These are phyloP conservation scores for Grallaria varia DNA, from an alignment of 2,113 vertebrate species.

Conservation along the genomic window DNA sequence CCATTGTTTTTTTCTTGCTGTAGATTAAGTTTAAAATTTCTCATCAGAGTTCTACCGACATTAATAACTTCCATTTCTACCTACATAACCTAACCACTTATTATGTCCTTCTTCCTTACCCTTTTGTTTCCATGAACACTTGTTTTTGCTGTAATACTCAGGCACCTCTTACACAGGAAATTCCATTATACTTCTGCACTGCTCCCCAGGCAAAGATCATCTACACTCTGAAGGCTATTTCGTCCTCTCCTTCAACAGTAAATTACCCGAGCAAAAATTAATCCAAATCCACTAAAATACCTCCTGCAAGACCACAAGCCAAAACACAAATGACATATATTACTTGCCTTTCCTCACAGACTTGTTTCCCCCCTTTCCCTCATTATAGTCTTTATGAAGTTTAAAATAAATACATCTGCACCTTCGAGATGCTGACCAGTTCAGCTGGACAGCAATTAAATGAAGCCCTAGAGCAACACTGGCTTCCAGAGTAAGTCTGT, in stretches of 20 bases:
- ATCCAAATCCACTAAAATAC: slow-evolving; percentile 20
- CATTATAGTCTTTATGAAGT: neutral
- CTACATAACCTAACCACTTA: neutral
- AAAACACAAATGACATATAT: neutral
- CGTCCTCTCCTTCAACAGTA: neutral
- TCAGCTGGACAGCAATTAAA: slow-evolving; percentile 1
- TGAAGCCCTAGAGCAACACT: neutral
- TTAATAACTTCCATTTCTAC: neutral
- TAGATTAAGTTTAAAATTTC: neutral
- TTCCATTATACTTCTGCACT: neutral
- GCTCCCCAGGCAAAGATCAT: neutral
- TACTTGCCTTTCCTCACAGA: neutral
- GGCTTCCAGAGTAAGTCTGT: neutral
- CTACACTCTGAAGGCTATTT: neutral
- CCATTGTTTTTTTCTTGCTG: neutral
- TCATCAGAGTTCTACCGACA: neutral
- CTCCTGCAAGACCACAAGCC: neutral
- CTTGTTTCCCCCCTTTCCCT: neutral
- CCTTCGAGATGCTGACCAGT: neutral
- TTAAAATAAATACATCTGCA: neutral
- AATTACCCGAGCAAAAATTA: slow-evolving; percentile 11
- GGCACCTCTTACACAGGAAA: slow-evolving; percentile 26
- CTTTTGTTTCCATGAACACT: neutral
- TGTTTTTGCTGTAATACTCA: neutral
- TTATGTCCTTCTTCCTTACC: neutral